phyloP scores from a whole-genome alignment of 2,113 vertebrate genomes.

The Taurulus bubalis region DNA sequence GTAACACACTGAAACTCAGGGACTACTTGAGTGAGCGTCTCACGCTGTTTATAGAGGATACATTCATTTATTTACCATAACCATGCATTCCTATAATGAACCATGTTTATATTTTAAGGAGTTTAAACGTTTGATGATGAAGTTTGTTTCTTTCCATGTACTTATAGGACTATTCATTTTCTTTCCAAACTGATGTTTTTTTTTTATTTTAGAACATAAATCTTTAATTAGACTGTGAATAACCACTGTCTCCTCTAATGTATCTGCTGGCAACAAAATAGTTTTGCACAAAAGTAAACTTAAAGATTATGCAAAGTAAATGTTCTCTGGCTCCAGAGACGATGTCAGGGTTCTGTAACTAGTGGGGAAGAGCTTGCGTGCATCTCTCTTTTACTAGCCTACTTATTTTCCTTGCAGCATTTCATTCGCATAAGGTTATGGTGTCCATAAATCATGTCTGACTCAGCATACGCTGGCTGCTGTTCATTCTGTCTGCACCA shows the following conservation, averaged over 20 bases:
- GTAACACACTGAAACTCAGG: slow-evolving; percentile 20
- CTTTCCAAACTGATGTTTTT: background rate
- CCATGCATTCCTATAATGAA: background rate
- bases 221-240: background rate
- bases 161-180: background rate
- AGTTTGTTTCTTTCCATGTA: background rate
- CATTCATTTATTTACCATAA: background rate
- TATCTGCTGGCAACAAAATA: slow-evolving; percentile 18
- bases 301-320: slow-evolving; percentile 17
- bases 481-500: background rate
- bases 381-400: background rate
- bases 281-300: slow-evolving; percentile 21
- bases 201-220: background rate
- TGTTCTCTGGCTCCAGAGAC: slow-evolving; percentile 22
- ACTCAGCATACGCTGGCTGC: background rate
- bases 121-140: background rate
- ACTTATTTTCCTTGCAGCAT: background rate
- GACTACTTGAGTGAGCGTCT: background rate
- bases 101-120: background rate
- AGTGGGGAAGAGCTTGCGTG: background rate
- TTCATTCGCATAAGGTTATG: slow-evolving; percentile 14
- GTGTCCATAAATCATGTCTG: slow-evolving; percentile 6
- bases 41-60: background rate
- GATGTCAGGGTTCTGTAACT: slow-evolving; percentile 17
- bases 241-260: background rate